Evolutionary conservation across 1,140 invertebrate species (phyloP).

Genomic region (Drosophila orena): DNA sequence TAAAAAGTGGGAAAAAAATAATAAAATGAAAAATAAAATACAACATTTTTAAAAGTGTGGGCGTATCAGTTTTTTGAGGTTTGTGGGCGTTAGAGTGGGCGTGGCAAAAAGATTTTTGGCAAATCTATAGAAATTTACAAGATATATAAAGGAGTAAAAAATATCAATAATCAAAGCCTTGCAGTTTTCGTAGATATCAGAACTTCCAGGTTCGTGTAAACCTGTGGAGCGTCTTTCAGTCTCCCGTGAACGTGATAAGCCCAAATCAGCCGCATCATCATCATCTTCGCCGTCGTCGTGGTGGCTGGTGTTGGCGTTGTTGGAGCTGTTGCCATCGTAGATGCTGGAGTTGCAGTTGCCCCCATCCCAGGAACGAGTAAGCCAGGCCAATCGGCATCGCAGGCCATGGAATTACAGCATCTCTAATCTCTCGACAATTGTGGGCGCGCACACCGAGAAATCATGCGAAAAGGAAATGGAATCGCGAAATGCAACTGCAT

Average conservation of each 20-base stretch:
- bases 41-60: too few species aligned
- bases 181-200: background rate
- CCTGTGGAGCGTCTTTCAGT: conserved; percentile 66
- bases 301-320: conserved; percentile 50
- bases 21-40: too few species aligned
- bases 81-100: too few species aligned
- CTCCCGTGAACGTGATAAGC: conserved; percentile 80
- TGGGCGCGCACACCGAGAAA: conserved; percentile 73
- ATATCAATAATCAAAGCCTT: too few species aligned
- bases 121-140: too few species aligned
- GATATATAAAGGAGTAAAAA: too few species aligned
- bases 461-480: conserved; percentile 77
- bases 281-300: conserved; percentile 57
- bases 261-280: conserved; percentile 73
- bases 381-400: conserved; percentile 57
- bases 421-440: conserved; percentile 83
- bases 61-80: too few species aligned
- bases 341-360: conserved; percentile 26
- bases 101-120: too few species aligned
- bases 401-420: conserved; percentile 73
- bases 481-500: conserved; percentile 72
- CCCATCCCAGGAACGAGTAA: conserved; percentile 10
- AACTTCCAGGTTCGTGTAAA: conserved; percentile 55
- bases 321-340: conserved; percentile 39
- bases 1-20: too few species aligned